Conservation (phyloP, 2,888 invertebrate species). For the Octodonta nipae region DNA sequence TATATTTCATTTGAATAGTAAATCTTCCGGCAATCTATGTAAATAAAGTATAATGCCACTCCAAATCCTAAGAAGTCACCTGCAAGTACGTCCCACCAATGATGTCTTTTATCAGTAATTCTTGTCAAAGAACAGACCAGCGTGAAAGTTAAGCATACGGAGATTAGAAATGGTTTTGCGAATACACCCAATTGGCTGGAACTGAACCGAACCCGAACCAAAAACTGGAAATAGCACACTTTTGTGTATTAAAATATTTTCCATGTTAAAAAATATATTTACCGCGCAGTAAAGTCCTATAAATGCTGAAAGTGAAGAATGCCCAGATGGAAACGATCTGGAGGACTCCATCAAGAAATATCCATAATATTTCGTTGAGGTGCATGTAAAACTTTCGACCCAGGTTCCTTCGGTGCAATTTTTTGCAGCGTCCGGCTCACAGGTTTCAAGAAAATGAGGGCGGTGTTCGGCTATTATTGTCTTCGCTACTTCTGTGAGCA, state of each 20-base stretch:
- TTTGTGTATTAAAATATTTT: not conserved
- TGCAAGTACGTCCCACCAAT: conserved; percentile 66
- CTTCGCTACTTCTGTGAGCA: conserved; percentile 52
- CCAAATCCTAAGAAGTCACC: conserved; percentile 35
- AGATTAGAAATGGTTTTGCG: conserved; percentile 49
- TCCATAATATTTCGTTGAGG: conserved; percentile 41
- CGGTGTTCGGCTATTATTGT: conserved; percentile 45
- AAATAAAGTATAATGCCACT: not conserved
- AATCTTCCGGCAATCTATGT: too few species aligned
- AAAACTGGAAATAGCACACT: not conserved
- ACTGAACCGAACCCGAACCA: conserved; percentile 37
- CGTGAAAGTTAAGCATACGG: conserved; percentile 47
- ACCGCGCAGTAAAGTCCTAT: conserved; percentile 51
- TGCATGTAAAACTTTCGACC: conserved; percentile 50
- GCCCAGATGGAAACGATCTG: conserved; percentile 66
- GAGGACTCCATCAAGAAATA: conserved; percentile 49
- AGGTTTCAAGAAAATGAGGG: conserved; percentile 63
- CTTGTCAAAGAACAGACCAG: conserved; percentile 52
- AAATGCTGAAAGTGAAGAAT: conserved; percentile 56
- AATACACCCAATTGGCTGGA: conserved; percentile 44
- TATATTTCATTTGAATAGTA: too few species aligned
- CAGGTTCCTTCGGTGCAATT: conserved; percentile 52
- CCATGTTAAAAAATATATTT: conserved; percentile 23
- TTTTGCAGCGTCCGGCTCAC: conserved; percentile 49
- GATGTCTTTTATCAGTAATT: conserved; percentile 60